Conservation (phyloP, 2,797 vertebrate genomes). For the Clamator glandarius region DNA sequence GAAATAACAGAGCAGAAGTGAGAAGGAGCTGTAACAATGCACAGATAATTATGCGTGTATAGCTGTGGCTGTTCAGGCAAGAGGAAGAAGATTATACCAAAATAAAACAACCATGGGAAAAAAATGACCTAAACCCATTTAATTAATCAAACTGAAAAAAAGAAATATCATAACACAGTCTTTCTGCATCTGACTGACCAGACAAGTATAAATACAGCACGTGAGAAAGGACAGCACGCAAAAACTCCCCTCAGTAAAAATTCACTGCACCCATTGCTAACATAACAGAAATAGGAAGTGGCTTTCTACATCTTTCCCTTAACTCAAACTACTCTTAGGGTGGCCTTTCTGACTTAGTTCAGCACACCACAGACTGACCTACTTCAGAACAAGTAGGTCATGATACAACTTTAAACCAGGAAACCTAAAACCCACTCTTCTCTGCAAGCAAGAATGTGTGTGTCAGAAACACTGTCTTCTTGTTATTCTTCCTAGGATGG, state of each 20-base stretch:
- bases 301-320: constrained; percentile 44
- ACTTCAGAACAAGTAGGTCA: constrained; percentile 76
- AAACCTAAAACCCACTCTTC: constrained; percentile 18
- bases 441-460: background rate
- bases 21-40: background rate
- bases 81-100: background rate
- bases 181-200: background rate
- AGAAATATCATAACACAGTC: background rate
- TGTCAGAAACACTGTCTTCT: constrained; percentile 9
- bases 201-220: background rate
- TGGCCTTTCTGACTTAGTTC: constrained; percentile 62
- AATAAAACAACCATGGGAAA: background rate
- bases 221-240: background rate
- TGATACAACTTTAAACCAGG: background rate
- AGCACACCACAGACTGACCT: constrained; percentile 73
- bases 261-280: background rate
- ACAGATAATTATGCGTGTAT: background rate
- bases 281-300: constrained; percentile 55
- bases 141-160: background rate
- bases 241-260: constrained; percentile 25
- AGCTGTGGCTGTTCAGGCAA: background rate
- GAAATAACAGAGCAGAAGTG: constrained; percentile 5
- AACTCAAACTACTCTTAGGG: constrained; percentile 17
- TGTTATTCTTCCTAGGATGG: background rate
- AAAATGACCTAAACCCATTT: background rate